These are phyloP conservation scores for Drosophila pseudotalamancana DNA, from an alignment of 2,888 invertebrate genomes.

Conservation along the genomic window DNA sequence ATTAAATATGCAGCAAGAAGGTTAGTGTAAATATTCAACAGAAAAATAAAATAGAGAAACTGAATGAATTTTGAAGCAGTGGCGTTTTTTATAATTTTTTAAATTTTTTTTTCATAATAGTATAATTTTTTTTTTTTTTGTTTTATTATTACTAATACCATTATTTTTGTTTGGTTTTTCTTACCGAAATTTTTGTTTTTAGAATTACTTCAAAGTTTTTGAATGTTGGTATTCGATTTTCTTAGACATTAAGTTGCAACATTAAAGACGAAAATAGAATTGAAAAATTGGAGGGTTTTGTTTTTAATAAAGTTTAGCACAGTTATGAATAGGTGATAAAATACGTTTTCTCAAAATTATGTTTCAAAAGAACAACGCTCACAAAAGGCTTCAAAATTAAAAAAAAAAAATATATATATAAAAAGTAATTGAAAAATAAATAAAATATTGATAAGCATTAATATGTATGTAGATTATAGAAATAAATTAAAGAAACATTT, in stretches of 20 bases:
- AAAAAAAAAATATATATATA: neutral
- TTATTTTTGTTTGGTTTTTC: slow-evolving; percentile 33
- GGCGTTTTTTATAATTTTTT: slow-evolving; percentile 39
- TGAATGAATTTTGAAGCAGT: slow-evolving; percentile 68
- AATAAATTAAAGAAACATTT: neutral
- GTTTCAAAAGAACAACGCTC: slow-evolving; percentile 29
- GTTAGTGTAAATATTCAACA: slow-evolving; percentile 59
- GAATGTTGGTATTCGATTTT: slow-evolving; percentile 56
- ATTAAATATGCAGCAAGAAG: slow-evolving; percentile 66
- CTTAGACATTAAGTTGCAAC: slow-evolving; percentile 84
- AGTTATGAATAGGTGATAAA: slow-evolving; percentile 37
- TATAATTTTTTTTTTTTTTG: slow-evolving; percentile 20
- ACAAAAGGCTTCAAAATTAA: slow-evolving; percentile 30
- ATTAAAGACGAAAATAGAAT: slow-evolving; percentile 84
- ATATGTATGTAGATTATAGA: neutral
- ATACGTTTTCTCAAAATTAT: slow-evolving; percentile 10
- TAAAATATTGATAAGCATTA: slow-evolving; percentile 2
- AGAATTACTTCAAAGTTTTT: slow-evolving; percentile 39
- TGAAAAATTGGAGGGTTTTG: slow-evolving; percentile 65
- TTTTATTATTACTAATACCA: slow-evolving; percentile 18
- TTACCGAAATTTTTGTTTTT: slow-evolving; percentile 28
- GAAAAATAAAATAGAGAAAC: slow-evolving; percentile 50
- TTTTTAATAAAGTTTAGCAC: slow-evolving; percentile 42
- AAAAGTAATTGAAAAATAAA: neutral
- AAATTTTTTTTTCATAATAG: slow-evolving; percentile 17